Conservation (phyloP, 2,797 vertebrate species). For the Chloroceryle amazona region DNA sequence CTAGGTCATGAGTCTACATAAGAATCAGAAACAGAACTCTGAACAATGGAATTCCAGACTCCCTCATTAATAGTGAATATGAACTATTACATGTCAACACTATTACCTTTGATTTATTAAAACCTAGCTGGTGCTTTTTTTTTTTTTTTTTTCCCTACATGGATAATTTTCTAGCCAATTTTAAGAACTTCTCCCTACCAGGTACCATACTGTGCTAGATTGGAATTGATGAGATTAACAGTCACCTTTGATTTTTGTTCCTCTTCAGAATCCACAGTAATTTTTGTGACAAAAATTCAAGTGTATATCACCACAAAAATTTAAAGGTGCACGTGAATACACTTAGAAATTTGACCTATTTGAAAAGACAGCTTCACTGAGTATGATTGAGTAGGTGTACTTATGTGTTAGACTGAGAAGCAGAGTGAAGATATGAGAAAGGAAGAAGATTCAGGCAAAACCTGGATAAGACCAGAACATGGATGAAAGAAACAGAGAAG, state of each 20-base stretch:
- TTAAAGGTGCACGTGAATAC: background rate
- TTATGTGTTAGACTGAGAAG: background rate
- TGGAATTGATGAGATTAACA: background rate
- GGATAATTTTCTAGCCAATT: background rate
- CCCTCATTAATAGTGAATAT: background rate
- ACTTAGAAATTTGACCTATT: conserved; percentile 27
- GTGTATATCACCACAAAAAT: background rate
- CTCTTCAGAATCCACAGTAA: background rate
- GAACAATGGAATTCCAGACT: background rate
- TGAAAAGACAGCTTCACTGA: background rate
- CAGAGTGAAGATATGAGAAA: background rate
- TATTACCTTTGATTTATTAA: conserved; percentile 19
- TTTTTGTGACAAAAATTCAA: background rate
- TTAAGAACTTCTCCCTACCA: background rate
- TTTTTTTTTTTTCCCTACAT: fast-evolving
- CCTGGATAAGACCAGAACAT: background rate
- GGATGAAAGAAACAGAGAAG: background rate
- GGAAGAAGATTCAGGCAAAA: background rate
- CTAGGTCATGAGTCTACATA: background rate
- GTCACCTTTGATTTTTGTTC: background rate
- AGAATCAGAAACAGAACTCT: background rate
- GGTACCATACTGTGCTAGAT: background rate
- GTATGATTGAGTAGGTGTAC: background rate
- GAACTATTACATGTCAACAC: background rate
- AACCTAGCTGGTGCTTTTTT: background rate